A percentile compares a stretch with the other conserved stretches of the same genome.
Evolutionary conservation across 2,113 vertebrate genomes (phyloP).

Genomic region (Cyanoderma ruficeps): DNA sequence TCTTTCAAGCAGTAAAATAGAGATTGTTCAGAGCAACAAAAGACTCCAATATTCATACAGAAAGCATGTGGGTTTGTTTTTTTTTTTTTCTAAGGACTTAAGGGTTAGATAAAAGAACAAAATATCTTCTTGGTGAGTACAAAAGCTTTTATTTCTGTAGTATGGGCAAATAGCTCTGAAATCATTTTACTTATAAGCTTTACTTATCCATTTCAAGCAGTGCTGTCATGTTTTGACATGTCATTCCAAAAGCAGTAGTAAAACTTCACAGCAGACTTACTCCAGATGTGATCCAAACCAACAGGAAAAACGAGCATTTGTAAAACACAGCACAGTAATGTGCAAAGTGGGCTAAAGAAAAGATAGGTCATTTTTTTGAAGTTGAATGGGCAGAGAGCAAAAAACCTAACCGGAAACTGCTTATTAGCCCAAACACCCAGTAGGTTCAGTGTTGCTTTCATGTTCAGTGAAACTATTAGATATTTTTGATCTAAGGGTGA

Average conservation of each 20-base stretch:
- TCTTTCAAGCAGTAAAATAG: background rate
- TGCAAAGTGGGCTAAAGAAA: background rate
- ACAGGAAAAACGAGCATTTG: background rate
- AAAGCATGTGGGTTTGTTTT: background rate
- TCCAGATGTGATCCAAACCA: background rate
- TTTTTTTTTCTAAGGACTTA: background rate
- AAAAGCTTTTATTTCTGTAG: background rate
- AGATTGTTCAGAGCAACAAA: background rate
- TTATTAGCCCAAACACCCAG: background rate
- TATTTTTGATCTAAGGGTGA: constrained; percentile 3
- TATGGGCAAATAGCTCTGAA: background rate
- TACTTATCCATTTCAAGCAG: background rate
- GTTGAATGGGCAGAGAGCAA: background rate
- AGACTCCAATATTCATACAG: background rate
- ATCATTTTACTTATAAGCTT: background rate
- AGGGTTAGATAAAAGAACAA: background rate
- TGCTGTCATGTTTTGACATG: background rate
- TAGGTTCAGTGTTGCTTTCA: background rate
- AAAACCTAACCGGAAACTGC: background rate
- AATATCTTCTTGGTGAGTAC: background rate
- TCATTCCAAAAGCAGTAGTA: constrained; percentile 14
- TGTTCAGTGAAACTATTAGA: background rate
- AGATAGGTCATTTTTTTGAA: background rate
- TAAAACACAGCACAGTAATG: background rate
- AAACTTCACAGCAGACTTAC: background rate